phyloP scores from a whole-genome alignment of 2,888 invertebrate genomes.

The Amblyjoppa fuscipennis region DNA sequence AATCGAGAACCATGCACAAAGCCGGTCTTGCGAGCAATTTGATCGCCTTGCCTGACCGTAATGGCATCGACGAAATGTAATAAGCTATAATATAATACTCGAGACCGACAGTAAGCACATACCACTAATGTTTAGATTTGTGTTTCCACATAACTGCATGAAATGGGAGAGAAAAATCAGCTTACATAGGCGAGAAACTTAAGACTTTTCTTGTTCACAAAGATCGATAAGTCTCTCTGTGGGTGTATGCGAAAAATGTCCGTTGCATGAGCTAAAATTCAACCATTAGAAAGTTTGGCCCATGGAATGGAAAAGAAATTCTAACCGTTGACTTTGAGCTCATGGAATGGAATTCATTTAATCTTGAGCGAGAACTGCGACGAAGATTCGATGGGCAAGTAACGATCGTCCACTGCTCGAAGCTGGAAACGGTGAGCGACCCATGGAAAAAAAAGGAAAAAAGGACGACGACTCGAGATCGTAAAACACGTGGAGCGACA shows the following conservation, averaged over 20 bases:
- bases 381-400: conserved; percentile 47
- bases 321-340: no score
- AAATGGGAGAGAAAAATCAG: no score
- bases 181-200: no score
- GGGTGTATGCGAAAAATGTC: no score
- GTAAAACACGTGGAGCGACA: conserved; percentile 29
- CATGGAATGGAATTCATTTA: not conserved
- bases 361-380: conserved; percentile 47
- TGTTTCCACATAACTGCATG: no score
- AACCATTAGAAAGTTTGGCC: no score
- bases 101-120: not conserved
- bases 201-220: no score
- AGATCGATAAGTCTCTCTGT: no score
- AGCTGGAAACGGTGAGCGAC: not conserved
- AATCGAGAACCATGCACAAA: conserved; percentile 20
- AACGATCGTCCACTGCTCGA: conserved; percentile 41
- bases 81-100: not conserved
- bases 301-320: no score
- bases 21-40: conserved; percentile 22
- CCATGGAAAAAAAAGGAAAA: not conserved
- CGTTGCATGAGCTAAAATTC: no score
- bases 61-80: not conserved
- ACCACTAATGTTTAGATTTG: no score
- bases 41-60: not conserved
- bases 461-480: conserved; percentile 24